Evolutionary conservation across 2,797 vertebrate species (phyloP).

Genomic region (Enteromius unitaeniatus): DNA sequence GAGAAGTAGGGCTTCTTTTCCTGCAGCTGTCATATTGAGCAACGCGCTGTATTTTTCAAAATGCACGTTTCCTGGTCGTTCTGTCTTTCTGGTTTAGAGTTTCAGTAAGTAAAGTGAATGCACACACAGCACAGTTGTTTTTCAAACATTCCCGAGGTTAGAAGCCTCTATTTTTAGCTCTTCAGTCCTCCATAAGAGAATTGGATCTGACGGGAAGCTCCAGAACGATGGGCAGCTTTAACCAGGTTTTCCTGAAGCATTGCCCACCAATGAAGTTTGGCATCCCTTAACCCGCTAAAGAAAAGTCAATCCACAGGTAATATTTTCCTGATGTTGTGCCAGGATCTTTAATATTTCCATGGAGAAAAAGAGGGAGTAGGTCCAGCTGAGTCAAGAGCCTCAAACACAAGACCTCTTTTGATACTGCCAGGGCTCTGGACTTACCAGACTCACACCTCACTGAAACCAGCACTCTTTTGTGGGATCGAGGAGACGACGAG

Average conservation of each 20-base stretch:
- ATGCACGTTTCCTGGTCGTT: background rate
- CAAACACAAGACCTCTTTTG: slow-evolving; percentile 80
- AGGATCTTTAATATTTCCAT: slow-evolving; percentile 79
- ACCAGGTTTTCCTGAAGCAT: slow-evolving; percentile 69
- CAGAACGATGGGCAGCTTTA: slow-evolving; percentile 69
- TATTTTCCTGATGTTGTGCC: slow-evolving; percentile 78
- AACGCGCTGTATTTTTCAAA: background rate
- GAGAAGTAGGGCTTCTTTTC: slow-evolving; percentile 8
- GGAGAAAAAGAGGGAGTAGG: slow-evolving; percentile 50
- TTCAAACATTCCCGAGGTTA: slow-evolving; percentile 17
- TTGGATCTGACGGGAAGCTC: slow-evolving; percentile 64
- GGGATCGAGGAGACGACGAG: slow-evolving; percentile 73
- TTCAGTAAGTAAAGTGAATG: background rate
- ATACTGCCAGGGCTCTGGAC: slow-evolving; percentile 67
- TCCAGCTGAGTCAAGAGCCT: slow-evolving; percentile 49
- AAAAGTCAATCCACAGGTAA: slow-evolving; percentile 77
- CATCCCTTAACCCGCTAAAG: slow-evolving; percentile 71
- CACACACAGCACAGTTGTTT: slow-evolving; percentile 6
- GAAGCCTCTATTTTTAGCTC: slow-evolving; percentile 69
- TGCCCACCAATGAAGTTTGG: slow-evolving; percentile 73
- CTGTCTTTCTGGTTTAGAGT: background rate
- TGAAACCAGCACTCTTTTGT: slow-evolving; percentile 69
- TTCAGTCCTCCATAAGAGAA: slow-evolving; percentile 68
- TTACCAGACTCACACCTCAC: slow-evolving; percentile 63
- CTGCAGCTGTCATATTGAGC: background rate